Evolutionary conservation across 1,140 invertebrate species (phyloP).

Genomic region (Teleogryllus occipitalis): DNA sequence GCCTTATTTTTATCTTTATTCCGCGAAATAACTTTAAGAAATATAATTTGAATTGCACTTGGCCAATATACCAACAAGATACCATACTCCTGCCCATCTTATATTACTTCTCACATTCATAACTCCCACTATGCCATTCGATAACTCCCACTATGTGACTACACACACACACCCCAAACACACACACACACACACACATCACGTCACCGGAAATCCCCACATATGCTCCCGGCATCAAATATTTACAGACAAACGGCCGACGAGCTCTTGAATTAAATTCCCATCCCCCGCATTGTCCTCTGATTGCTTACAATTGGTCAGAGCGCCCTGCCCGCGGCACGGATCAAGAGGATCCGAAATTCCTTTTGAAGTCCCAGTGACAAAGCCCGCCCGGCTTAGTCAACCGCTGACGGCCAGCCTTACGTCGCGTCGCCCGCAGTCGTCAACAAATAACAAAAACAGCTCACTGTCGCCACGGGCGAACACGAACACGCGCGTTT

Average conservation of each 20-base stretch:
- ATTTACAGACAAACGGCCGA: neutral
- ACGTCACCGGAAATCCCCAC: neutral
- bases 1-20: too few relatives aligned
- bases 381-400: neutral
- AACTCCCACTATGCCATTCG: too few relatives aligned
- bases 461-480: neutral
- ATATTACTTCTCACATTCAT: too few relatives aligned
- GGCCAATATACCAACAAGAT: too few relatives aligned
- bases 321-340: neutral
- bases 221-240: neutral
- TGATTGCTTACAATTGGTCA: conserved; percentile 4
- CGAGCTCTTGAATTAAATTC: neutral
- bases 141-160: too few relatives aligned
- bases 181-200: too few relatives aligned
- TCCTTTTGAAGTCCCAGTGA: neutral
- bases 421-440: neutral
- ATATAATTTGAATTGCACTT: too few relatives aligned
- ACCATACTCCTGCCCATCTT: too few relatives aligned
- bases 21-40: too few relatives aligned
- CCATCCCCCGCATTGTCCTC: neutral
- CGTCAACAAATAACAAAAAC: neutral
- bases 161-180: too few relatives aligned
- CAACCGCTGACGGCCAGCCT: neutral
- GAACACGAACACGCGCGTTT: neutral
- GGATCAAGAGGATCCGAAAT: neutral